Evolutionary conservation across 1,140 invertebrate species (phyloP), one percentile per base, ranked within the genome.

Genomic region (Meteorus sp.): DNA sequence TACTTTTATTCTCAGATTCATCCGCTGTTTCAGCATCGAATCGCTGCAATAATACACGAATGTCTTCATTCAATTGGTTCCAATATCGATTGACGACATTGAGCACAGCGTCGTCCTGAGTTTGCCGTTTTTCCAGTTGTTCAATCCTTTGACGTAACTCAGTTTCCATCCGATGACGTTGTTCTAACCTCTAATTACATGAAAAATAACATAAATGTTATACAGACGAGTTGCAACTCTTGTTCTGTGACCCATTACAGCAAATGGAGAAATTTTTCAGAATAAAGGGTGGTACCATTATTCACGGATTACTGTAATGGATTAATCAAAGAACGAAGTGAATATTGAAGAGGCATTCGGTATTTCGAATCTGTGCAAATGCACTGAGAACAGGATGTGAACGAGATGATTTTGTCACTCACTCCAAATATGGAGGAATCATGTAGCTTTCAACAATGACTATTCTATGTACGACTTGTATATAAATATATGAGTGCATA

Each of bases 21-120:
- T 97, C 95, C 23, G 94, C 93, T 33, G 94, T 97, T 80, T 98
- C 95, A 8, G 95, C 93, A 85, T 98, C 96, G 85, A 98, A 98
- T 68, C 96, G 83, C 76, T 98, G 95, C 57, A 98, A 79, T 20
- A 98, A 75, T 25, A 98, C 89, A 65, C 96, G 81, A 61, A 98
- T 94, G 79, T 99, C 96, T 84, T 99, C 96, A 84, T 99, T 96
- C 9, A 97, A 81, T 73, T 95, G 90, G 82, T 95, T 99, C 96
- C 96, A 99, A 78, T 98, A 98, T 60, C 96, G 84, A 83, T 99
- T 99, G 6, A 99, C 94, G 58, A 98, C 95, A 83, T 96, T 97
- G 7, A 98, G 81, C 9, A 98, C 95, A 62, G 95, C 94, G 85
- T 99, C 97, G 80, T 98, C 96, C 78, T 97, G 95, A 35, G 94